Percentiles rank a stretch among this genome's conserved stretches.
phyloP scores from a whole-genome alignment of 2,888 invertebrate genomes.

The Dastarcus helophoroides region DNA sequence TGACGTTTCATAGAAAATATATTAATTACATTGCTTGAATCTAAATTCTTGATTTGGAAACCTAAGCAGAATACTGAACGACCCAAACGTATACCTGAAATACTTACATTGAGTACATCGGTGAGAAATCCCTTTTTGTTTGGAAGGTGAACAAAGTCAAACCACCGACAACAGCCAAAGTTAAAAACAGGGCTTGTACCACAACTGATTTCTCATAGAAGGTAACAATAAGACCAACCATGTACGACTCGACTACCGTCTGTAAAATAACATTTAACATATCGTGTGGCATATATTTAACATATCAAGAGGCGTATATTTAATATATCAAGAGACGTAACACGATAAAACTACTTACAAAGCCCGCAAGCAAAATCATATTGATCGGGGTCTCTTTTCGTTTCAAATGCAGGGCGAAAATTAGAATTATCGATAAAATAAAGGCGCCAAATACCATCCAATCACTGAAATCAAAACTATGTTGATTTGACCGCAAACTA shows the following conservation, averaged over 20 bases:
- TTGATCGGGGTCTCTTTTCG: conserved; percentile 69
- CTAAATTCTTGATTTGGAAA: no score
- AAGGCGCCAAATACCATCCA: conserved; percentile 58
- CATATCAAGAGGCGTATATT: no score
- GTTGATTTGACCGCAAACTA: neutral
- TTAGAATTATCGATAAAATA: conserved; percentile 50
- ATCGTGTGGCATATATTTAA: no score
- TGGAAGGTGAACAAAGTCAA: conserved; percentile 78
- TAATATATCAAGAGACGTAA: no score
- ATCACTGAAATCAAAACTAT: conserved; percentile 40
- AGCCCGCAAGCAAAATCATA: conserved; percentile 63
- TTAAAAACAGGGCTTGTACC: conserved; percentile 66
- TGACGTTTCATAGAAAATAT: no score
- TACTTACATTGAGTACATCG: conserved; percentile 61
- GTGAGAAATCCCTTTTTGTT: conserved; percentile 73
- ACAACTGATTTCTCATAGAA: conserved; percentile 66
- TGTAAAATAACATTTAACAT: conserved; percentile 36
- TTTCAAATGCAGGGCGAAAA: conserved; percentile 61
- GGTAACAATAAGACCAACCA: conserved; percentile 67
- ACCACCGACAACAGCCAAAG: conserved; percentile 59
- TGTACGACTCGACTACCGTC: conserved; percentile 69
- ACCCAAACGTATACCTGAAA: no score
- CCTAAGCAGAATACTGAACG: no score
- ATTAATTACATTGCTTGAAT: no score
- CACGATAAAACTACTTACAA: conserved; percentile 59